Conservation (phyloP, 1,140 invertebrate genomes). For the Berghia stephanieae region DNA sequence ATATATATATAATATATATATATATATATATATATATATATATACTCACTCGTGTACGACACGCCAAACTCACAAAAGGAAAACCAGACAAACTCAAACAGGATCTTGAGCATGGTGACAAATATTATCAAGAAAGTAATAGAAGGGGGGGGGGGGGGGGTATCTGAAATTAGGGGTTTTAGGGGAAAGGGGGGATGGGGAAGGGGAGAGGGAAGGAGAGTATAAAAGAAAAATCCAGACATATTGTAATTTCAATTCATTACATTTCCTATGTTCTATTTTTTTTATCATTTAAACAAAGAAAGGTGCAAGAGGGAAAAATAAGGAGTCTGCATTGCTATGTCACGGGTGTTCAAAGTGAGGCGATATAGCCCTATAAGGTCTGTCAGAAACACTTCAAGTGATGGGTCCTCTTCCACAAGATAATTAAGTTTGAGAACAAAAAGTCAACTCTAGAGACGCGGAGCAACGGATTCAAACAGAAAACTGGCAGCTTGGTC, state of each 20-base stretch:
- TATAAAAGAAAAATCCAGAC: background rate
- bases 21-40: background rate
- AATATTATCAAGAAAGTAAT: background rate
- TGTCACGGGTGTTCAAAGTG: background rate
- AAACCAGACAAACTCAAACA: no score
- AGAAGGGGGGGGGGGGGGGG: background rate
- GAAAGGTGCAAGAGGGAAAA: background rate
- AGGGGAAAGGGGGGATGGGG: background rate
- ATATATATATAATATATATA: background rate
- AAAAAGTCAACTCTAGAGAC: background rate
- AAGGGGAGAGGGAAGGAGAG: background rate
- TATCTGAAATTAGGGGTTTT: background rate
- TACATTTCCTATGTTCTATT: background rate
- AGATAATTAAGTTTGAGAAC: background rate
- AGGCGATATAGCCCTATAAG: background rate
- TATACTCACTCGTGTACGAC: no score
- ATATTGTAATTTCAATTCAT: background rate
- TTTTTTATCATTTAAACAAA: background rate
- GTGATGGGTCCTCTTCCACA: background rate
- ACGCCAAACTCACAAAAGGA: background rate
- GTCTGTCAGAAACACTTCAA: background rate
- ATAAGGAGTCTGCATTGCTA: background rate
- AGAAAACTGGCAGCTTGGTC: no score
- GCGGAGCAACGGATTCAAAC: no score
- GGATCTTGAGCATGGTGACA: no score